These are phyloP conservation scores for Metridium senile DNA, from an alignment of 92 coral and sea anemone species.

Conservation along the genomic window DNA sequence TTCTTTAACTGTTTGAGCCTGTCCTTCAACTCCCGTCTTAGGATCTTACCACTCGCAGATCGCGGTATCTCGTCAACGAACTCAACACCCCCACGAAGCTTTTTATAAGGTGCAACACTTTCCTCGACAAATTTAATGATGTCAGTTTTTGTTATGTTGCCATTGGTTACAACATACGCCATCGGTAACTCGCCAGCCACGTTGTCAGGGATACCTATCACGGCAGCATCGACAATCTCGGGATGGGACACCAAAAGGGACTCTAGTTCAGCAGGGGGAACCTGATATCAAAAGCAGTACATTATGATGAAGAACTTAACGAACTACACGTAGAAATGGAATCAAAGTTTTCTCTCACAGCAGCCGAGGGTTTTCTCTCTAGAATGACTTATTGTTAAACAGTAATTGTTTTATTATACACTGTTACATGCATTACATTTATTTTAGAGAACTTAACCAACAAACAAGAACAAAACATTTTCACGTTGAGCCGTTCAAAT, in stretches of 20 bases:
- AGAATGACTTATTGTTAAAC: too few relatives aligned
- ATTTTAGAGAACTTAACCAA: too few relatives aligned
- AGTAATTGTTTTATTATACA: too few relatives aligned
- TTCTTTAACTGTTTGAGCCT: not conserved
- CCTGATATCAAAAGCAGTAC: constrained; percentile 44
- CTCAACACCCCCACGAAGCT: constrained; percentile 87
- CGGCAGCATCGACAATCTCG: constrained; percentile 86
- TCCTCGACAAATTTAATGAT: constrained; percentile 69
- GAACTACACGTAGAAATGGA: not conserved
- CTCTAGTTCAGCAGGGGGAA: constrained; percentile 94
- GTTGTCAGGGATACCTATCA: constrained; percentile 83
- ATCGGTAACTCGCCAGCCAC: constrained; percentile 88
- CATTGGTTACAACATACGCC: constrained; percentile 80
- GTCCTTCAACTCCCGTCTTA: constrained; percentile 76
- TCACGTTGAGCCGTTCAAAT: too few relatives aligned
- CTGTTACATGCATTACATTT: too few relatives aligned
- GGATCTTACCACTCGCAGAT: constrained; percentile 81
- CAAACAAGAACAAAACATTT: too few relatives aligned
- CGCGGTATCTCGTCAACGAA: constrained; percentile 86
- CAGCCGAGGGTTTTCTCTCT: too few relatives aligned
- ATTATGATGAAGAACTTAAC: not conserved
- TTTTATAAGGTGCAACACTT: constrained; percentile 83
- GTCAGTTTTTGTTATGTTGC: constrained; percentile 63
- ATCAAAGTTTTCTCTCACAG: not conserved
- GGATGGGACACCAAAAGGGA: constrained; percentile 81